These are phyloP conservation scores for Platyrinchus mystaceus DNA, from an alignment of 2,797 vertebrate genomes.

Conservation along the genomic window DNA sequence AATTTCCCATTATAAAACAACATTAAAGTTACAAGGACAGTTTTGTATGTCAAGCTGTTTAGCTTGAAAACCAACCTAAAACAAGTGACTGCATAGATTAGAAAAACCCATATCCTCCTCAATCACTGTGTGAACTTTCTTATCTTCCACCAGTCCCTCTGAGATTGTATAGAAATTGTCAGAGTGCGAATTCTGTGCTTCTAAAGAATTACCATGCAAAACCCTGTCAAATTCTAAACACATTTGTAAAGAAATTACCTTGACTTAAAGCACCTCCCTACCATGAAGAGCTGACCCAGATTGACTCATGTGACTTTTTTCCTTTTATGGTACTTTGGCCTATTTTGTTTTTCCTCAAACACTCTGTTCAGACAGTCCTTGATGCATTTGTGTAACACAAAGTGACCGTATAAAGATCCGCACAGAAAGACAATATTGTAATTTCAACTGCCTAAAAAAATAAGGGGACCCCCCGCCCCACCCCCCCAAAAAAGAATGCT, in stretches of 20 bases:
- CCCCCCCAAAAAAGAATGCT: neutral
- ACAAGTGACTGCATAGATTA: neutral
- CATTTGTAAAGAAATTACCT: neutral
- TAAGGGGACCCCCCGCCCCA: rapidly evolving
- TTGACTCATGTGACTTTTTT: neutral
- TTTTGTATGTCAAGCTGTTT: neutral
- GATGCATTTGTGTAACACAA: neutral
- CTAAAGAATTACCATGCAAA: neutral
- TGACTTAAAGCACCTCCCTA: neutral
- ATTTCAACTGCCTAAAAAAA: neutral
- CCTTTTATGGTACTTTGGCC: neutral
- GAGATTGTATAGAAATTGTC: neutral
- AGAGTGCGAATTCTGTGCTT: neutral
- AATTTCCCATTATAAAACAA: neutral
- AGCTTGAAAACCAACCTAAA: neutral
- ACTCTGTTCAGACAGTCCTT: neutral
- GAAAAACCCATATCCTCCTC: neutral
- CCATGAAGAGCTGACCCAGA: neutral
- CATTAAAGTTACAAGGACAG: neutral
- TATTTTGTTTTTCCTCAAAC: neutral
- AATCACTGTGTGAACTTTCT: neutral
- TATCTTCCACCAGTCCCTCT: neutral
- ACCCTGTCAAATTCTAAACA: neutral
- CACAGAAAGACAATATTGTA: neutral
- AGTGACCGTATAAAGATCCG: neutral